A percentile compares a stretch with the other conserved stretches of the same genome.
These are phyloP conservation scores for Danio choprae DNA, from an alignment of 2,797 vertebrate genomes.

Conservation along the genomic window DNA sequence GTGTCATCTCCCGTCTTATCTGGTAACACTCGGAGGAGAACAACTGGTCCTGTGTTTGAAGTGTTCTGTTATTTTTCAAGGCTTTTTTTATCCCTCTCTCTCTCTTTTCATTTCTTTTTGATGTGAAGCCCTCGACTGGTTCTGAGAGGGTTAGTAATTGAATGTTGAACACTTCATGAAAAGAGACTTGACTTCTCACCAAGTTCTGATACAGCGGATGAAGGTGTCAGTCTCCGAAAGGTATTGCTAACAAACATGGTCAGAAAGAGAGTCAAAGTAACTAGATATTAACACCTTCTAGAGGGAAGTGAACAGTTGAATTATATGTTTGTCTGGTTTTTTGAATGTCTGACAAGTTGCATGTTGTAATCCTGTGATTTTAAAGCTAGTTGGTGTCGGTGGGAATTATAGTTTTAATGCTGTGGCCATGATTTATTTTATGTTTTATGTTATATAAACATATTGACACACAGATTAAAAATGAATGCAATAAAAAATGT, in stretches of 20 bases:
- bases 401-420: no score
- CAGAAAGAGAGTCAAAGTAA: neutral
- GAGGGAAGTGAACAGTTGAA: neutral
- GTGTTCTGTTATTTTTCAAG: conserved; percentile 35
- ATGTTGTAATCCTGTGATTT: no score
- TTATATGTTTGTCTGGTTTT: no score
- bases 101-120: conserved; percentile 35
- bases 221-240: neutral
- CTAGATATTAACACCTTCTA: neutral
- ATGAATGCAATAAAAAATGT: no score
- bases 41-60: conserved; percentile 49
- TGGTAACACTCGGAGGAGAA: conserved; percentile 33
- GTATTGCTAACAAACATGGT: neutral
- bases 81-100: conserved; percentile 7
- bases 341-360: no score
- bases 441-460: no score
- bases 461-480: no score
- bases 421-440: no score
- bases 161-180: conserved; percentile 46
- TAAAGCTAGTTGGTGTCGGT: no score
- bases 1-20: conserved; percentile 42
- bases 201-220: neutral
- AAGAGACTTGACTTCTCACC: conserved; percentile 38
- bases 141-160: conserved; percentile 44
- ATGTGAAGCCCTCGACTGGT: conserved; percentile 32